Evolutionary conservation across 2,888 invertebrate genomes (phyloP), one percentile per base, ranked within the genome.

Genomic region (Meteorus cinctellus): DNA sequence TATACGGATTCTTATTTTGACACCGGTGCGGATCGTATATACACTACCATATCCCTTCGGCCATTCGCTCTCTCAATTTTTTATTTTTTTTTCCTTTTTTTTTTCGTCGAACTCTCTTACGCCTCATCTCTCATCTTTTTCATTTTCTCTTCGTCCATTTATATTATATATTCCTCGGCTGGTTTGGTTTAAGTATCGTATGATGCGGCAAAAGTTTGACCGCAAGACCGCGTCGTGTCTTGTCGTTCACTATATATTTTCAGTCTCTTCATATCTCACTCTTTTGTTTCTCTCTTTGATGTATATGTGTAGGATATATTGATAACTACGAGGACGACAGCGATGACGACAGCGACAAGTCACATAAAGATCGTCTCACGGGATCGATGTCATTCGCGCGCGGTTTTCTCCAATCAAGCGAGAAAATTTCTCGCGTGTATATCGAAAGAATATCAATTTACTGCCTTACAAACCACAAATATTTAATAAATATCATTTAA

Each of bases 1-100:
- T 79, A 80, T 76, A 62, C 74, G 77, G 75, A 62, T 74, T 72
- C 75, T 78, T 79, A 73, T 81, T 77, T 80, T 81, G 27, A 34
- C 41, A 24, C 31, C 36, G 63, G 31, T 65, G 59, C 16, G 55
- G 55, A 55, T 55, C 2, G 55, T 55, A 55, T 48, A 48, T 48
- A 48, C 48, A 16, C 48, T 48, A 4, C 55, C 19, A 55, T 55
- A 55, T 71, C 70, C 65, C 63, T 65, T 65, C 41, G 19, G 55
- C 45, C 65, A 55, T 55, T 55, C 19, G 55, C 19, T 55, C 77
- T 76, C 65, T 71, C 66, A 75, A 62, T 63, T 74, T 14, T 74
- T 63, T 34, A 1, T 1, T 6, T 67, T 29, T 66, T 73, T 31
- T 74, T 72, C 60, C 65, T 76, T 41, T 36, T 74, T n/a, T 48